Evolutionary conservation across 2,888 invertebrate species (phyloP), one percentile per base, ranked within the genome.

Genomic region (Calliphora vomitoria): DNA sequence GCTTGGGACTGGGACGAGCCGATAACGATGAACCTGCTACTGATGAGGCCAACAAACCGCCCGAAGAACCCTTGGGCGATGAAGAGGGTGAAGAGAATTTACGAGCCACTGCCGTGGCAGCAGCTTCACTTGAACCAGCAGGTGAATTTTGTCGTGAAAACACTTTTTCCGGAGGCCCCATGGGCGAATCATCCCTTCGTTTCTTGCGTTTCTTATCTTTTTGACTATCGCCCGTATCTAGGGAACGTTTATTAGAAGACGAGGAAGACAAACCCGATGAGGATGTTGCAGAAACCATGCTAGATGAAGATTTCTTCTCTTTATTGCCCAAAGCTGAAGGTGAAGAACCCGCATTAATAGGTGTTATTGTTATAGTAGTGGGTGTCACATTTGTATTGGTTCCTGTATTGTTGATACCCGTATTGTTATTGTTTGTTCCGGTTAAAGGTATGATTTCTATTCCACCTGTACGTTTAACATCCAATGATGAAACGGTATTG

Each of bases 361-460:
- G 97, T 0, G 98, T 98, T 81, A 98, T 98, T 0, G 98, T 98
- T 83, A 98, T 97, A 0, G 97, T 97, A 91, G 97, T 97, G 11
- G 97, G 96, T 20, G 91, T 87, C 41, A 97, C 93, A 6, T 95
- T 95, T n/a, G 8, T 1, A 81, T 83, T 85, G 44, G 95, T 94
- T 44, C 69, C 55, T 1, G 66, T n/a, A 69, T 41, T 78, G 15
- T 78, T 35, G 44, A 53, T 44, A 18, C 35, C 66, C 15, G 69
- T 31, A 6, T 44, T 58, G n/a, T 75, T 82, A 55, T 62, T 88
- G 18, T 79, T 58, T 69, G 91, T 90, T 13, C 96, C 94, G 3
- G 96, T 94, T 86, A 97, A 95, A 0, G 98, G 97, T 90, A 98
- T 97, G 71, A 98, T 97, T 94, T 98, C 98, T 87, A 98, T 97